Evolutionary conservation across 2,888 invertebrate genomes (phyloP).

Genomic region (Lochmaea capreae): DNA sequence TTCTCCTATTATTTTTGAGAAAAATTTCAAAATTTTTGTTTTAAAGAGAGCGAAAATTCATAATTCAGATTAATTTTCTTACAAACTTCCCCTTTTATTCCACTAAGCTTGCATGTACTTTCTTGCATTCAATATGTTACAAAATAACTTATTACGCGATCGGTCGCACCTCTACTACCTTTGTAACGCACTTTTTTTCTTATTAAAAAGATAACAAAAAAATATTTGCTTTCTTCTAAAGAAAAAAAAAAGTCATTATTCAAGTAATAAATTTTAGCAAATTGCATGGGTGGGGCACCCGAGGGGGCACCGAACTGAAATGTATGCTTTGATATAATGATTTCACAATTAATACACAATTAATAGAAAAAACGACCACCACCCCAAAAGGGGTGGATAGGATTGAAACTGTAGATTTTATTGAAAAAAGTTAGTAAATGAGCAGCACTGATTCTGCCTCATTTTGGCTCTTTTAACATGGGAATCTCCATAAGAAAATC

Average conservation of each 20-base stretch:
- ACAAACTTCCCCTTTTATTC: no score
- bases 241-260: slow-evolving; percentile 29
- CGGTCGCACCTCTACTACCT: neutral
- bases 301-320: neutral
- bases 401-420: no score
- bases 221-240: slow-evolving; percentile 28
- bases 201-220: slow-evolving; percentile 12
- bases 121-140: neutral
- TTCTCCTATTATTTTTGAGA: no score
- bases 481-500: no score
- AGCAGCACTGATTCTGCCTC: no score
- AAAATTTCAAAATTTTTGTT: no score
- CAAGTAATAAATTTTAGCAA: slow-evolving; percentile 24
- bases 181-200: slow-evolving; percentile 35
- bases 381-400: neutral
- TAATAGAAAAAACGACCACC: no score
- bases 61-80: no score
- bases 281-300: slow-evolving; percentile 4
- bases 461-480: no score
- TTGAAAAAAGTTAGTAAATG: no score
- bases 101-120: no score
- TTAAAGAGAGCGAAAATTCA: no score
- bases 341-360: neutral
- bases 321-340: neutral
- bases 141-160: neutral